phyloP scores from a whole-genome alignment of 2,797 vertebrate genomes.

The Momotus momota region DNA sequence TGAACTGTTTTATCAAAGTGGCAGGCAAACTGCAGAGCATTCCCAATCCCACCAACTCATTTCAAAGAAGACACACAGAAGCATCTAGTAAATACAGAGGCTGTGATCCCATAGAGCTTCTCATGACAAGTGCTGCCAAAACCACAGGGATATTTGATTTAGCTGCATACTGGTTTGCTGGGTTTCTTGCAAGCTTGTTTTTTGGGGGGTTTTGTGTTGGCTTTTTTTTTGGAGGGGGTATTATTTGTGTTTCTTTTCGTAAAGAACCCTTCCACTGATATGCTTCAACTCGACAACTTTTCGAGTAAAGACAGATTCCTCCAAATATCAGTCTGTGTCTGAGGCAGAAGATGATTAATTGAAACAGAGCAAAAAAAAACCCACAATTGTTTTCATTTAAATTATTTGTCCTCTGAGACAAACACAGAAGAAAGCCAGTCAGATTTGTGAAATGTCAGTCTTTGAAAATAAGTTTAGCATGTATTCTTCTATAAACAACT shows the following conservation, averaged over 20 bases:
- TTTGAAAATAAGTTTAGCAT: neutral
- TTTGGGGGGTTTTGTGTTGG: neutral
- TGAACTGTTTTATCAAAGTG: slow-evolving; percentile 16
- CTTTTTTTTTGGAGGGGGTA: neutral
- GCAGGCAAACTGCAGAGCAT: neutral
- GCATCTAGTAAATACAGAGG: neutral
- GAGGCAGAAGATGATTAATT: neutral
- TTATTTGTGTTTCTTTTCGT: neutral
- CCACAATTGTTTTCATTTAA: neutral
- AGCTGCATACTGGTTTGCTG: neutral
- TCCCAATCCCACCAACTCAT: neutral
- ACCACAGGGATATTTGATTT: neutral
- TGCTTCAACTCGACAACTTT: neutral
- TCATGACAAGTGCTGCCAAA: neutral
- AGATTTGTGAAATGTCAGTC: neutral
- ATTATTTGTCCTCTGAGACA: neutral
- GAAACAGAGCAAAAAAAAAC: slow-evolving; percentile 17
- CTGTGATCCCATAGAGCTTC: neutral
- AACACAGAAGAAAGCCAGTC: neutral
- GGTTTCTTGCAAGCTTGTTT: neutral
- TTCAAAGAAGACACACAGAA: neutral
- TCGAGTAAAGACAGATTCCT: neutral
- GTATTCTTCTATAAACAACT: neutral
- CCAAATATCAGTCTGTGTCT: neutral
- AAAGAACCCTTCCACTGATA: neutral